Evolutionary conservation across 2,888 invertebrate genomes (phyloP).

Genomic region (Polydrusus tereticollis): DNA sequence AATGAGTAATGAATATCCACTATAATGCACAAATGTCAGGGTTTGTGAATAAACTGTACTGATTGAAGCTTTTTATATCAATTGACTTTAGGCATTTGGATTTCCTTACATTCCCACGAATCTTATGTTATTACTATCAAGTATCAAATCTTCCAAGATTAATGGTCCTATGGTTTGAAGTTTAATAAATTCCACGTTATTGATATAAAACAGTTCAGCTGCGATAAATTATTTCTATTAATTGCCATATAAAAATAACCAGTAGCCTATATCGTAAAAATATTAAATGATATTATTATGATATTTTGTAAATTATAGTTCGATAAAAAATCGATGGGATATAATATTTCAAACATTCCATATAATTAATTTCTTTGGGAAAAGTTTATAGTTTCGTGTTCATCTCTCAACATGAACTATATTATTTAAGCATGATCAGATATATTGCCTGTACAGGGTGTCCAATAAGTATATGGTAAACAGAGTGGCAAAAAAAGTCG

Average conservation of each 20-base stretch:
- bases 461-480: too few relatives aligned
- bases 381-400: too few relatives aligned
- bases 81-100: too few relatives aligned
- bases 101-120: not conserved
- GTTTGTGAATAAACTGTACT: too few relatives aligned
- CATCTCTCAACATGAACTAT: too few relatives aligned
- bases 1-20: too few relatives aligned
- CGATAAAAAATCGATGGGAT: not conserved
- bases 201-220: slow-evolving; percentile 13
- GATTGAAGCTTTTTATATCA: too few relatives aligned
- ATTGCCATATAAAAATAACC: slow-evolving; percentile 10
- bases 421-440: too few relatives aligned
- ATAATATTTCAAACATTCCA: not conserved
- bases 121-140: not conserved
- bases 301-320: not conserved
- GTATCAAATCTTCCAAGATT: slow-evolving; percentile 9
- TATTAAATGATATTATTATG: slow-evolving; percentile 4
- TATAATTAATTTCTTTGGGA: not conserved
- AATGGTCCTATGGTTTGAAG: slow-evolving; percentile 5
- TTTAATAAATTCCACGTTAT: slow-evolving; percentile 7
- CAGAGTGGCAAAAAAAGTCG: too few relatives aligned
- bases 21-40: too few relatives aligned
- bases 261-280: slow-evolving; percentile 3
- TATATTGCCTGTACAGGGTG: too few relatives aligned
- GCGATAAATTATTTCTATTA: slow-evolving; percentile 14